phyloP scores from a whole-genome alignment of 2,888 invertebrate species.

The Cerastis rubricosa region DNA sequence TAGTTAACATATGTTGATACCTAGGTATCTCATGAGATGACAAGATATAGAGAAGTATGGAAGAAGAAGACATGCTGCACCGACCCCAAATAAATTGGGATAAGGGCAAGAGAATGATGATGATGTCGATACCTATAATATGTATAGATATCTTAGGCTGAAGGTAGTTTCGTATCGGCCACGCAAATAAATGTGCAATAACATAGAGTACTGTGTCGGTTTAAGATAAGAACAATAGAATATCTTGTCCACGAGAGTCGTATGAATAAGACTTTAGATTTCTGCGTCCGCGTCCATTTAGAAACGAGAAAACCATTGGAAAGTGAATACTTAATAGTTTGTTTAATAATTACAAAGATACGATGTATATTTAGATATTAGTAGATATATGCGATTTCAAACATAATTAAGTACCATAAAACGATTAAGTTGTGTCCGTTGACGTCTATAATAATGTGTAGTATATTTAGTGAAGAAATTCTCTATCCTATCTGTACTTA shows the following conservation, averaged over 20 bases:
- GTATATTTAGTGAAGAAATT: slow-evolving; percentile 46
- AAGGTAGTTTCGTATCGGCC: slow-evolving; percentile 15
- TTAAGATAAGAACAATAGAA: slow-evolving; percentile 61
- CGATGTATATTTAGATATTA: slow-evolving; percentile 45
- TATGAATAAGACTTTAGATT: slow-evolving; percentile 43
- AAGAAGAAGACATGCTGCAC: too few species aligned
- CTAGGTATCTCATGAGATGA: too few species aligned
- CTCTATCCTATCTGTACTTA: slow-evolving; percentile 41
- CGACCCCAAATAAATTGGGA: too few species aligned
- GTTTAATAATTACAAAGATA: slow-evolving; percentile 59
- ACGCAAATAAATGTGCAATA: slow-evolving; percentile 38
- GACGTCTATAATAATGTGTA: slow-evolving; percentile 34
- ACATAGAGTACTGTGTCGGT: slow-evolving; percentile 24
- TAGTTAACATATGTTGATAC: not conserved
- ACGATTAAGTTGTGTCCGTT: slow-evolving; percentile 48
- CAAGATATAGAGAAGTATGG: too few species aligned
- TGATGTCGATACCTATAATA: not conserved
- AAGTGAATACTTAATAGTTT: slow-evolving; percentile 62
- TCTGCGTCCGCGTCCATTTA: slow-evolving; percentile 34
- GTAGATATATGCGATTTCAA: slow-evolving; percentile 30
- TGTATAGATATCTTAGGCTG: slow-evolving; percentile 7
- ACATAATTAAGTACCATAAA: slow-evolving; percentile 55
- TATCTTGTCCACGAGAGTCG: slow-evolving; percentile 38
- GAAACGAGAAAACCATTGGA: slow-evolving; percentile 62
- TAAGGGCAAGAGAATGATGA: too few species aligned